These are phyloP conservation scores for Paedocypris micromegethes DNA, from an alignment of 2,797 vertebrate species.

Conservation along the genomic window DNA sequence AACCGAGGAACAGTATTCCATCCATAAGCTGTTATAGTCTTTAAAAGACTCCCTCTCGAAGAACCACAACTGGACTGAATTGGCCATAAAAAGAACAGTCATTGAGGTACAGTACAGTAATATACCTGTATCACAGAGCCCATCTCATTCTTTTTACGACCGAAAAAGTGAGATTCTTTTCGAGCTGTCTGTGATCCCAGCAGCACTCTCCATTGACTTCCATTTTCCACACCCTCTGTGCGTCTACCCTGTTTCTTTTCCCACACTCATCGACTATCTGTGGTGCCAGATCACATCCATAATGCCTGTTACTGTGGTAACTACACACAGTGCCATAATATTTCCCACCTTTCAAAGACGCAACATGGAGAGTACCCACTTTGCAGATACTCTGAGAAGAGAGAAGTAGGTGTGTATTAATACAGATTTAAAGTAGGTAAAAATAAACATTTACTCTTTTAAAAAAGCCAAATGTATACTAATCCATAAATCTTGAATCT, in stretches of 20 bases:
- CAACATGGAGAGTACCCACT: conserved; percentile 31
- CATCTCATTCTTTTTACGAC: background rate
- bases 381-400: background rate
- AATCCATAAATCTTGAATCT: no score
- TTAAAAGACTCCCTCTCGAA: conserved; percentile 13
- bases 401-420: no score
- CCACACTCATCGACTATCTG: conserved; percentile 19
- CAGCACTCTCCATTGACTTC: conserved; percentile 1
- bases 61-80: conserved; percentile 10
- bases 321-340: conserved; percentile 31
- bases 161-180: background rate
- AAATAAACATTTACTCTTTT: no score
- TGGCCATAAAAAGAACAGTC: conserved; percentile 7
- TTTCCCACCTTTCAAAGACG: conserved; percentile 36
- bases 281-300: conserved; percentile 32
- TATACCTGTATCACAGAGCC: background rate
- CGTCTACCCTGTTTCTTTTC: conserved; percentile 6
- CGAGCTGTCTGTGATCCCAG: conserved; percentile 1
- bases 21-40: conserved; percentile 22
- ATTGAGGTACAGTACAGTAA: background rate
- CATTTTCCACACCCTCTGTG: conserved; percentile 3
- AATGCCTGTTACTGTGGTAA: conserved; percentile 45
- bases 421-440: no score
- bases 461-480: no score
- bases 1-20: conserved; percentile 19